Evolutionary conservation across 2,113 vertebrate species (phyloP), one percentile per base, ranked within the genome.

Genomic region (Axis porcinus): DNA sequence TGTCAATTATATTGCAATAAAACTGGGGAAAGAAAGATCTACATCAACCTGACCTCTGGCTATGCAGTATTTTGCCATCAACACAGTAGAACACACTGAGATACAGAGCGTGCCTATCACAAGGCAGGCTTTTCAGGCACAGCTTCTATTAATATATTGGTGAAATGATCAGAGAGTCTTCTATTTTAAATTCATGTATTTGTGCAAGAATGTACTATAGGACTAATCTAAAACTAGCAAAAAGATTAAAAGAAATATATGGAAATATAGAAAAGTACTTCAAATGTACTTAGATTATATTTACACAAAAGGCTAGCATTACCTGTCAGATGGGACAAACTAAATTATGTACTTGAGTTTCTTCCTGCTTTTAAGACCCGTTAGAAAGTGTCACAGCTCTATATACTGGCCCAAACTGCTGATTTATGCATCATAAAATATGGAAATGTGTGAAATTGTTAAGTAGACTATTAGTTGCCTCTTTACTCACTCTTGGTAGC

Each of bases 221-320:
- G 17, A 86, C 16, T 83, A 91, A 89, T 36, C 17, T 95, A 93
- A 96, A 90, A 86, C 70, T 25, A 96, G 78, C 83, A 86, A 93
- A 93, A 43, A 27, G 21, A 43, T 86, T 17, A 70, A 91, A 76
- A 92, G 15, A 89, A 91, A 25, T 87, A 54, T 43, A 79, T 62
- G 33, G 86, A 97, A 84, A 93, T 87, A 97, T 21, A 83, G 30
- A 57, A 85, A 96, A 96, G 2, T n/a, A 96, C 76, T 95, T 67
- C 95, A 94, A 97, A 89, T 60, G 3, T 60, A 91, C 8, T 82
- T 93, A 60, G 89, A 81, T 58, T 91, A 47, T 40, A 58, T 81
- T 52, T 87, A 86, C 17, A 52, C 58, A n/a, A 92, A 92, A 78
- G 33, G 33, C 52, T 76, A 95, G 28, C 47, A 55, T 52, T 93